phyloP scores from a whole-genome alignment of 2,888 invertebrate species.

The Athrips mouffetella region DNA sequence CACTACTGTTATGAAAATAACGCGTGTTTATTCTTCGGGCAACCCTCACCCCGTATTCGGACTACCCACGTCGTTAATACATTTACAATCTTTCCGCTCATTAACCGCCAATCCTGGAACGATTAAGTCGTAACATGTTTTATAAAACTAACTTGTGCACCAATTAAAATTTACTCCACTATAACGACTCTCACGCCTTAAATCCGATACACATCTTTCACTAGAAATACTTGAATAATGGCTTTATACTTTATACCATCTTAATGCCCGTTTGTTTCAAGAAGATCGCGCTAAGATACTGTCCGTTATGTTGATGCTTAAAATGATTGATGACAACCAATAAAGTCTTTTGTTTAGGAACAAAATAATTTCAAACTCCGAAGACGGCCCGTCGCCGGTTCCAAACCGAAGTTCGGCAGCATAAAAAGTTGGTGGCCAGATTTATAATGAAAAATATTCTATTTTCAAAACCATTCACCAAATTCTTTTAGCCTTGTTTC shows the following conservation, averaged over 20 bases:
- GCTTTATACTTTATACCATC: slow-evolving; percentile 40
- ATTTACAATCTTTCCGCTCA: slow-evolving; percentile 71
- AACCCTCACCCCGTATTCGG: slow-evolving; percentile 20
- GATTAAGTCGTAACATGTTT: slow-evolving; percentile 70
- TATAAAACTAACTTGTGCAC: slow-evolving; percentile 56
- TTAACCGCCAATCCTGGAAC: slow-evolving; percentile 64
- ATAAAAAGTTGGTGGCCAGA: slow-evolving; percentile 8
- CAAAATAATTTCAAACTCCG: slow-evolving; percentile 25
- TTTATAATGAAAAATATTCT: slow-evolving; percentile 9
- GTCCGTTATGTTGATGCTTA: slow-evolving; percentile 40
- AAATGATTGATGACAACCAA: slow-evolving; percentile 49
- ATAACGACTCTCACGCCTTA: slow-evolving; percentile 59
- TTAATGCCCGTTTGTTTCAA: slow-evolving; percentile 41
- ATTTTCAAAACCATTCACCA: no score
- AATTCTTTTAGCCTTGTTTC: no score
- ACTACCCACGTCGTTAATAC: slow-evolving; percentile 65
- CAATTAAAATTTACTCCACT: slow-evolving; percentile 65
- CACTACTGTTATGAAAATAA: neutral
- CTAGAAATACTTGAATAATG: slow-evolving; percentile 32
- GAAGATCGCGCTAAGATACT: slow-evolving; percentile 39
- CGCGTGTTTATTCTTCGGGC: neutral
- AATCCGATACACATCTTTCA: slow-evolving; percentile 56
- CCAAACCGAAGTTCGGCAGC: slow-evolving; percentile 11
- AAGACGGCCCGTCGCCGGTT: slow-evolving; percentile 19
- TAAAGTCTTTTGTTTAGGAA: slow-evolving; percentile 31